Conservation (phyloP, 1,140 invertebrate species). For the Formica exsecta region DNA sequence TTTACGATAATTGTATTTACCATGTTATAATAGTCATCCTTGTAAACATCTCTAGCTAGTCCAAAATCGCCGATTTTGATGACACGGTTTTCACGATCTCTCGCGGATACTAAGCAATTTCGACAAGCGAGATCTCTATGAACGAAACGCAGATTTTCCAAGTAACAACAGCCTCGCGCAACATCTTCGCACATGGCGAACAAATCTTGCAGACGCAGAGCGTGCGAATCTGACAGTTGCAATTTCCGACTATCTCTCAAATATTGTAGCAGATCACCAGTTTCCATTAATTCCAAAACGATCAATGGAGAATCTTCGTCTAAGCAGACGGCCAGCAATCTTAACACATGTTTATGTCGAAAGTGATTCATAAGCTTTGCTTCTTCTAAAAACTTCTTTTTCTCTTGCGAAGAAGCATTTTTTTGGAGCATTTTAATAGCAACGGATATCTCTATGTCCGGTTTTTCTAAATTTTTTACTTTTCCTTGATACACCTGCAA, state of each 20-base stretch:
- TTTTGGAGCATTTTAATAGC: no score
- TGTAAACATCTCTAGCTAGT: slow-evolving; percentile 97
- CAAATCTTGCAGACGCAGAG: slow-evolving; percentile 93
- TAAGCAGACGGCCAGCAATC: no score
- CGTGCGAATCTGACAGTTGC: slow-evolving; percentile 84
- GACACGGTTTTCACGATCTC: slow-evolving; percentile 90
- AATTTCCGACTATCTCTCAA: slow-evolving; percentile 92
- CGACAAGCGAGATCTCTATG: slow-evolving; percentile 98
- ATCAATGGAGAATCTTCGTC: no score
- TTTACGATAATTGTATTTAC: slow-evolving; percentile 88
- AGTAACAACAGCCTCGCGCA: slow-evolving; percentile 95
- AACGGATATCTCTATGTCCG: slow-evolving; percentile 68
- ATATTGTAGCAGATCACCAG: slow-evolving; percentile 85
- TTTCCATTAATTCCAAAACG: no score
- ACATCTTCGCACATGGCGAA: slow-evolving; percentile 98
- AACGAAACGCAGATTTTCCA: slow-evolving; percentile 98
- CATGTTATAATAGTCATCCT: slow-evolving; percentile 98
- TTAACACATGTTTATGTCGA: no score
- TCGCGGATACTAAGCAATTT: slow-evolving; percentile 95
- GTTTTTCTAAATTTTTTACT: slow-evolving; percentile 89
- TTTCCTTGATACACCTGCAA: slow-evolving; percentile 93
- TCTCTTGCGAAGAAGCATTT: no score
- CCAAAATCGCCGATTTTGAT: slow-evolving; percentile 99
- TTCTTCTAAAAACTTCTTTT: no score
- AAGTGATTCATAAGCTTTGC: no score